These are phyloP conservation scores for Yponomeuta plumbellus DNA, from an alignment of 2,888 invertebrate species.

Conservation along the genomic window DNA sequence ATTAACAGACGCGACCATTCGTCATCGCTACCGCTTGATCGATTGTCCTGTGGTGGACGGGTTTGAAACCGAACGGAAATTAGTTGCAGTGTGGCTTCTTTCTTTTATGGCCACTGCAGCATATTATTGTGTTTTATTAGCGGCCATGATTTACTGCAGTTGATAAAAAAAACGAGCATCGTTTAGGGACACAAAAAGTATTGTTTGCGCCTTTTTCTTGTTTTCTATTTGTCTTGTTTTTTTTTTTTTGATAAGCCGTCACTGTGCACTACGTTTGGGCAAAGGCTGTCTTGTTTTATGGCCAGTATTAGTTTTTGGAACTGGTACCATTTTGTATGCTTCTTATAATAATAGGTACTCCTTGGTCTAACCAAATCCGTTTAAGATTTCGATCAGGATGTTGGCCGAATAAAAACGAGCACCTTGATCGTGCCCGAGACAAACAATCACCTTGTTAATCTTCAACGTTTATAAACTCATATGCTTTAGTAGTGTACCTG, in stretches of 20 bases:
- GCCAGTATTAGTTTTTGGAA: too few species aligned
- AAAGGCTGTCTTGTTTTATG: too few species aligned
- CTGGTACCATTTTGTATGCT: too few species aligned
- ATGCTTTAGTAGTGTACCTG: neutral
- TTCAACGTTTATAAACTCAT: neutral
- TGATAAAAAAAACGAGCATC: too few species aligned
- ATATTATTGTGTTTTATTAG: too few species aligned
- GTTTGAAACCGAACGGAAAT: neutral
- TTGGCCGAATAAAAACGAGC: neutral
- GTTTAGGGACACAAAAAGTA: too few species aligned
- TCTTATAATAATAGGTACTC: too few species aligned
- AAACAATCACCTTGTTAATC: constrained; percentile 1
- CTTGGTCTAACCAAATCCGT: neutral
- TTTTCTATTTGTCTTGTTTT: too few species aligned
- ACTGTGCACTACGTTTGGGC: too few species aligned
- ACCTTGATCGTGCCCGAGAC: neutral
- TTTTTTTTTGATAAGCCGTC: too few species aligned
- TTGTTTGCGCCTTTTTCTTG: too few species aligned
- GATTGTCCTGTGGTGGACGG: neutral
- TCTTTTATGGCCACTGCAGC: neutral
- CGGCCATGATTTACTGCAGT: too few species aligned
- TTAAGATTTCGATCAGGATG: neutral
- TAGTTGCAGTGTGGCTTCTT: neutral
- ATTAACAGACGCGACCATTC: neutral
- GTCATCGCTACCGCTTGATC: neutral